Evolutionary conservation across 2,113 vertebrate genomes (phyloP).

Genomic region (Formicarius rufipectus): DNA sequence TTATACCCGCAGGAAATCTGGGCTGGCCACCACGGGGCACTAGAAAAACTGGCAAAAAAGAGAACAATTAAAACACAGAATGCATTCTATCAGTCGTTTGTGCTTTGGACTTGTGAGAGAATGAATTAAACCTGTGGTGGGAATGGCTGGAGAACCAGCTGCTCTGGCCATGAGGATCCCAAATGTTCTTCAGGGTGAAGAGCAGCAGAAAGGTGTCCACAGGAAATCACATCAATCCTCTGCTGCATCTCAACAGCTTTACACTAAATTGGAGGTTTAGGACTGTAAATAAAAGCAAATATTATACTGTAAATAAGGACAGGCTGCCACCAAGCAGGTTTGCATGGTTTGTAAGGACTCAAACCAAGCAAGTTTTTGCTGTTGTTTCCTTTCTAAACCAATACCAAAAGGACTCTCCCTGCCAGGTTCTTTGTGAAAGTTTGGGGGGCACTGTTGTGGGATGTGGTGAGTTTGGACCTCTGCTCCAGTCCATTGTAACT

Average conservation of each 20-base stretch:
- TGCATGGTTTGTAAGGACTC: neutral
- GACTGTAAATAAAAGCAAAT: neutral
- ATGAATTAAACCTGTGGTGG: neutral
- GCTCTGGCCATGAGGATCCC: neutral
- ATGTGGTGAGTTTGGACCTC: neutral
- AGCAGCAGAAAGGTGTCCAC: neutral
- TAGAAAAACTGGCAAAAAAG: accelerated
- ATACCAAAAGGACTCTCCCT: neutral
- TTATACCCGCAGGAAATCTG: accelerated
- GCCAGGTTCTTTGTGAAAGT: neutral
- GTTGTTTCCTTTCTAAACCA: neutral
- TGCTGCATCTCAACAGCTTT: neutral
- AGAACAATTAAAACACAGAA: neutral
- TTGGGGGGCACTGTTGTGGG: neutral
- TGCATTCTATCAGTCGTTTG: neutral
- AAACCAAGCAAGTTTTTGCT: neutral
- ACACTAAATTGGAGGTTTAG: neutral
- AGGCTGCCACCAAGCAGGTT: neutral
- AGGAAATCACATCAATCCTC: neutral
- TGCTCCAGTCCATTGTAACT: neutral
- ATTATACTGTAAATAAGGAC: neutral
- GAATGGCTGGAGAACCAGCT: neutral
- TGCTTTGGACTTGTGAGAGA: neutral
- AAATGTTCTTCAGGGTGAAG: neutral
- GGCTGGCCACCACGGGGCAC: neutral